These are phyloP conservation scores for Sarcophilus harrisii DNA, from an alignment of 2,797 vertebrate genomes.

Conservation along the genomic window DNA sequence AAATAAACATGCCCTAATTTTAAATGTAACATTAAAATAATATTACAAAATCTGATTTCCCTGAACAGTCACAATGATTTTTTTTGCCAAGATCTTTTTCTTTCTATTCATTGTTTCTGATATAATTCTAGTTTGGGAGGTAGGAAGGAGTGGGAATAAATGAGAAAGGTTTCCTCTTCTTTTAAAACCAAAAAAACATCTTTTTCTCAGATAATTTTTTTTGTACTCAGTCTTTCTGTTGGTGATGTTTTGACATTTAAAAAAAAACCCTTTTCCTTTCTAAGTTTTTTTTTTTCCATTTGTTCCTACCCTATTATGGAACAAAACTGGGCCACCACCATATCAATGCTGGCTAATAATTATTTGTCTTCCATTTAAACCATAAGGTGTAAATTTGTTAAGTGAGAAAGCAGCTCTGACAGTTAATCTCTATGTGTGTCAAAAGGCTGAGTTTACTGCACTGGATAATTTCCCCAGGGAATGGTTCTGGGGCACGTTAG, in stretches of 20 bases:
- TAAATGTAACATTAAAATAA: conserved; percentile 7
- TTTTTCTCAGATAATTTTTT: conserved; percentile 56
- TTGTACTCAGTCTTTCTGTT: conserved; percentile 28
- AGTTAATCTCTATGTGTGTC: conserved; percentile 47
- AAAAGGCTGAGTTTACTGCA: conserved; percentile 53
- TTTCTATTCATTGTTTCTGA: conserved; percentile 10
- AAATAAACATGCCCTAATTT: conserved; percentile 18
- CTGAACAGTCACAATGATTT: conserved; percentile 16
- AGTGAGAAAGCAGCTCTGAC: conserved; percentile 59
- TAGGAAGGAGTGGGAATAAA: not conserved
- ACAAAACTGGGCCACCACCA: not conserved
- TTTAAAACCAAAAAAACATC: conserved; percentile 47
- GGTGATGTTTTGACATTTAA: conserved; percentile 51
- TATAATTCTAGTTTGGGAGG: conserved; percentile 41
- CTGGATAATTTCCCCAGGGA: conserved; percentile 60
- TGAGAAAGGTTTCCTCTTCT: conserved; percentile 11
- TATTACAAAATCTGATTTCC: conserved; percentile 43
- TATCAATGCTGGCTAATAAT: conserved; percentile 38
- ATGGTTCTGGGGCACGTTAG: conserved; percentile 48
- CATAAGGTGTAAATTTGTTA: conserved; percentile 71
- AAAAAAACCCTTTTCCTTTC: not conserved
- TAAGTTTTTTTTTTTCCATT: conserved; percentile 24
- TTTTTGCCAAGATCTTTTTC: not conserved
- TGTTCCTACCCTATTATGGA: conserved; percentile 38
- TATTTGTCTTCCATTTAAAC: conserved; percentile 64